phyloP scores from a whole-genome alignment of 2,113 vertebrate genomes.

The Hemiprocne comata region DNA sequence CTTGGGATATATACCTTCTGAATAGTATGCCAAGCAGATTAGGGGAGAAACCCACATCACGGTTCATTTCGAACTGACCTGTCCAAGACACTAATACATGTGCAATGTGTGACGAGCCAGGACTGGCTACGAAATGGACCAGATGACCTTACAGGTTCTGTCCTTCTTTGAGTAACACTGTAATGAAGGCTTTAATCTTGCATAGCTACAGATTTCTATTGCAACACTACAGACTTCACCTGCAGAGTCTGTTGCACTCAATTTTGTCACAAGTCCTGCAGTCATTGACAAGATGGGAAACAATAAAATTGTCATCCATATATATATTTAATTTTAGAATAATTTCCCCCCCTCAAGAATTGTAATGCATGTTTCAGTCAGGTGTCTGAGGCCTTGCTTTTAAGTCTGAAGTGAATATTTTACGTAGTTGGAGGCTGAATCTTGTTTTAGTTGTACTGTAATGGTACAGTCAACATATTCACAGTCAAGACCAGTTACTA shows the following conservation, averaged over 20 bases:
- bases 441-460: slow-evolving; percentile 21
- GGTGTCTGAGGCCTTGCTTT: slow-evolving; percentile 13
- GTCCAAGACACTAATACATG: not conserved
- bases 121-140: not conserved
- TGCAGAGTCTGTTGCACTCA: not conserved
- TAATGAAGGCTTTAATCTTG: not conserved
- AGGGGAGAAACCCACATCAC: fast-evolving
- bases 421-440: slow-evolving; percentile 3
- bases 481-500: not conserved
- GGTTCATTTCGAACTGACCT: not conserved
- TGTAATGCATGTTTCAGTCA: not conserved
- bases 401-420: slow-evolving; percentile 21
- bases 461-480: not conserved
- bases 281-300: not conserved
- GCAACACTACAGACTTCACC: not conserved
- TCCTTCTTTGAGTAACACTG: not conserved
- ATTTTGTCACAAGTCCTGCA: not conserved
- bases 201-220: not conserved
- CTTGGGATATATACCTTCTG: not conserved
- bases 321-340: too few species aligned
- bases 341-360: not conserved
- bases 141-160: not conserved
- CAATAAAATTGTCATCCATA: too few species aligned
- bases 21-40: not conserved
- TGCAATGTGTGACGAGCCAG: not conserved